These are phyloP conservation scores for Creontiades dilutus DNA, from an alignment of 2,888 invertebrate genomes.

Conservation along the genomic window DNA sequence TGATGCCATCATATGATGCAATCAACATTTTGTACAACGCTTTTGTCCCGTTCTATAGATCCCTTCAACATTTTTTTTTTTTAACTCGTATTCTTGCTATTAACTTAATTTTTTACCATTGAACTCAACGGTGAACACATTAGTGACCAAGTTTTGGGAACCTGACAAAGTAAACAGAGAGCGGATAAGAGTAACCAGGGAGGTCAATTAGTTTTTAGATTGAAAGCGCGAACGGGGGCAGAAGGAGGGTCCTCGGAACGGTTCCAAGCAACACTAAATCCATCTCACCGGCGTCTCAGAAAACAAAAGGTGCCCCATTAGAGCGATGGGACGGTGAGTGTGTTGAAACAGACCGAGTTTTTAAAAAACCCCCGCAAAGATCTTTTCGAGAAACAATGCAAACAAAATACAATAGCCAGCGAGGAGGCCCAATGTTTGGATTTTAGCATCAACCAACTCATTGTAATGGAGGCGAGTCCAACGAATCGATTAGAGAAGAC, in stretches of 20 bases:
- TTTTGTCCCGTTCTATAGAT: too few species aligned
- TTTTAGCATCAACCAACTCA: background rate
- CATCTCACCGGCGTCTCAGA: background rate
- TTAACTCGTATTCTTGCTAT: too few species aligned
- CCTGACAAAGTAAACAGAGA: background rate
- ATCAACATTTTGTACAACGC: too few species aligned
- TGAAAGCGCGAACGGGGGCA: background rate
- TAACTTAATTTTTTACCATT: too few species aligned
- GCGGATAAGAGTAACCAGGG: background rate
- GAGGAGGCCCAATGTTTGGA: background rate
- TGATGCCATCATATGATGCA: too few species aligned
- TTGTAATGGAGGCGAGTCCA: background rate
- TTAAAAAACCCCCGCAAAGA: background rate
- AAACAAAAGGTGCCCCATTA: conserved; percentile 6
- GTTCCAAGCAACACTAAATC: background rate
- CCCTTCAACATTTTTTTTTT: too few species aligned
- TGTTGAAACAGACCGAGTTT: background rate
- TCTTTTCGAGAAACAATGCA: background rate
- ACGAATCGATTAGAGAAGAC: background rate
- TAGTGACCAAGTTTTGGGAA: background rate
- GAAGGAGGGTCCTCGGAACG: background rate
- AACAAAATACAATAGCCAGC: background rate
- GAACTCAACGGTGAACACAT: too few species aligned
- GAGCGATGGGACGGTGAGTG: background rate
- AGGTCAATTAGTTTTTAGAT: background rate